Evolutionary conservation across 2,797 vertebrate genomes (phyloP).

Genomic region (Vultur gryphus): DNA sequence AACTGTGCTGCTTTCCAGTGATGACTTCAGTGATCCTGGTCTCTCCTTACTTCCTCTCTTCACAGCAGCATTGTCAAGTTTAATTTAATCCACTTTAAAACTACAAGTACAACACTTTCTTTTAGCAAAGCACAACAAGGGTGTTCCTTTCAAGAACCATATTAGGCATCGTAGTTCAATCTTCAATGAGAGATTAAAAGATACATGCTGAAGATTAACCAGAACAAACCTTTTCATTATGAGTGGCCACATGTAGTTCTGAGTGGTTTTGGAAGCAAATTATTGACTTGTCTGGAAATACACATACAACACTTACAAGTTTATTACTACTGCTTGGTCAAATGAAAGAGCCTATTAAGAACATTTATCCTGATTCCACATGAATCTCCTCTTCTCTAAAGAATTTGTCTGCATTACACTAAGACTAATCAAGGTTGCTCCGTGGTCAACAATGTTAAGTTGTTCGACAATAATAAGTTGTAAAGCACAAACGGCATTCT

Average conservation of each 20-base stretch:
- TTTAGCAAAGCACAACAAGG: background rate
- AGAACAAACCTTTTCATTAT: constrained; percentile 5
- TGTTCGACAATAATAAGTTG: background rate
- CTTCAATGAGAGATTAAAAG: background rate
- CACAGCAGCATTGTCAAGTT: background rate
- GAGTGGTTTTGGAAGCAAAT: background rate
- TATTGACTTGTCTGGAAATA: constrained; percentile 1
- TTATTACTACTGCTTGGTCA: background rate
- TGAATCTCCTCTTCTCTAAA: background rate
- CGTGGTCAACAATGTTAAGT: rapidly evolving
- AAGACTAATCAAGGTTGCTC: background rate
- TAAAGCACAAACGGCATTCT: background rate
- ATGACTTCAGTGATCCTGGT: background rate
- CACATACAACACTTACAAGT: background rate
- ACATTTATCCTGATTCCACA: background rate
- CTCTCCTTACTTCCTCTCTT: background rate
- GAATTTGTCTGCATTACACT: background rate
- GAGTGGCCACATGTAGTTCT: background rate
- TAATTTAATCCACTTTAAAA: background rate
- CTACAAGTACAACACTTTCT: background rate
- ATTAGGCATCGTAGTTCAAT: background rate
- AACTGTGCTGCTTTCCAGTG: background rate
- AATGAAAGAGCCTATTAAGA: background rate
- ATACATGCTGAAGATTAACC: background rate
- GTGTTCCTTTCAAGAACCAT: background rate